A percentile compares a stretch with the other conserved stretches of the same genome.
Conservation (phyloP, 2,888 invertebrate genomes). For the Anthrax anthrax region DNA sequence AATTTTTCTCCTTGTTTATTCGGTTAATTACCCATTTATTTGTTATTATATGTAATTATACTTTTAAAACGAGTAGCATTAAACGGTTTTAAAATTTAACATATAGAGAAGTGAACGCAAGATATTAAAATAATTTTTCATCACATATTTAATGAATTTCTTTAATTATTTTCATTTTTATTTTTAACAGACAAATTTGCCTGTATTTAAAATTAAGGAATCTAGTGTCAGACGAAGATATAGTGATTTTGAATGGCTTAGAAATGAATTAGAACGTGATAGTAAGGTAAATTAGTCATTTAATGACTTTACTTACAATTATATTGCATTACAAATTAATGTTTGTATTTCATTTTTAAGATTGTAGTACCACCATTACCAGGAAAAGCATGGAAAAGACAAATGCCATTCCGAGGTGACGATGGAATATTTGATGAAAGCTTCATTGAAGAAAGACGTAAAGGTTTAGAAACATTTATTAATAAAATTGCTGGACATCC, state of each 20-base stretch:
- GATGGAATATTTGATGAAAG: conserved; percentile 99
- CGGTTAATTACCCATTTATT: too few species aligned
- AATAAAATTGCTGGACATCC: conserved; percentile 99
- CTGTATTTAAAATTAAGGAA: conserved; percentile 98
- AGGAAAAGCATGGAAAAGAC: conserved; percentile 96
- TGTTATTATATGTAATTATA: too few species aligned
- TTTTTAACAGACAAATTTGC: conserved; percentile 85
- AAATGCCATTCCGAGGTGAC: conserved; percentile 94
- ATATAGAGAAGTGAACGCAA: too few species aligned
- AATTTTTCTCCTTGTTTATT: too few species aligned
- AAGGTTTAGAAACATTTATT: conserved; percentile 94
- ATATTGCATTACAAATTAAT: background rate
- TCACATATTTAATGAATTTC: too few species aligned
- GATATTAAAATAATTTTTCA: too few species aligned
- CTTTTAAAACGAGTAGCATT: too few species aligned
- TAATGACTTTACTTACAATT: too few species aligned
- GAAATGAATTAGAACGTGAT: conserved; percentile 96
- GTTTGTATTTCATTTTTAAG: conserved; percentile 34
- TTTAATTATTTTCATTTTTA: too few species aligned
- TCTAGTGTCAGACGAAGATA: conserved; percentile 93
- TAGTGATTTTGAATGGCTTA: conserved; percentile 99
- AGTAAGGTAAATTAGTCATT: conserved; percentile 62
- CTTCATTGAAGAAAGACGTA: conserved; percentile 96
- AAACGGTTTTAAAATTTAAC: too few species aligned
- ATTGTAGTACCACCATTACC: conserved; percentile 98